Evolutionary conservation across 2,113 vertebrate genomes (phyloP), one percentile per base, ranked within the genome.

Genomic region (Phasianus colchicus): DNA sequence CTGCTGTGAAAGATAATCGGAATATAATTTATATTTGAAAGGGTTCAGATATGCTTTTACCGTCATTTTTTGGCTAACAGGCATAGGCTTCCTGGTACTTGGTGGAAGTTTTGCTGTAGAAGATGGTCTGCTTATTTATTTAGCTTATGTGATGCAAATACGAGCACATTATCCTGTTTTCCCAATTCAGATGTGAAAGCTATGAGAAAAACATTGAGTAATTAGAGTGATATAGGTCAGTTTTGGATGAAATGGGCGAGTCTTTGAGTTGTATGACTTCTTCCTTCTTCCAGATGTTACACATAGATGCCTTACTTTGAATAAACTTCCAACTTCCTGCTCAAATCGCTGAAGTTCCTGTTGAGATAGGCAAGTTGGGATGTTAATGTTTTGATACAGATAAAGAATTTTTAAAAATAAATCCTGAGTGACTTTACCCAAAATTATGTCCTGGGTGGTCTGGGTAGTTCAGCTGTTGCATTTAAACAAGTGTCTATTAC

Each of bases 1-100:
- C 19, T 82, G 61, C 83, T 54, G n/a, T 0, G 0, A n/a, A 77
- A 73, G 36, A 29, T 0, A 0, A 7, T 74, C 8, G 16, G 75
- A 83, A 22, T 81, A 11, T 40, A 16, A 36, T 64, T 57, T 81
- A 22, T 52, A 6, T 47, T 86, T 54, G 71, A 43, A 64, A 78
- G 34, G 83, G 64, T 81, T 77, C 29, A 42, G 16, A 17, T 93
- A 48, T n/a, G 29, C 3, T 80, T 73, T 87, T 83, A 14, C 7
- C 77, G 36, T 42, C 63, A 42, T 55, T 71, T 16, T 79, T 85
- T 48, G 9, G 43, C 2, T 83, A 40, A 58, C 5, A 2, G 5
- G 2, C 70, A 6, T n/a, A 29, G 21, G 10, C 22, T 57, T 83
- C 24, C 30, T 42, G 7, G 24, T 55, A 11, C 70, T 79, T 9